A percentile compares a stretch with the other conserved stretches of the same genome.
Evolutionary conservation across 2,888 invertebrate genomes (phyloP).

Genomic region (Willowsia nigromaculata): DNA sequence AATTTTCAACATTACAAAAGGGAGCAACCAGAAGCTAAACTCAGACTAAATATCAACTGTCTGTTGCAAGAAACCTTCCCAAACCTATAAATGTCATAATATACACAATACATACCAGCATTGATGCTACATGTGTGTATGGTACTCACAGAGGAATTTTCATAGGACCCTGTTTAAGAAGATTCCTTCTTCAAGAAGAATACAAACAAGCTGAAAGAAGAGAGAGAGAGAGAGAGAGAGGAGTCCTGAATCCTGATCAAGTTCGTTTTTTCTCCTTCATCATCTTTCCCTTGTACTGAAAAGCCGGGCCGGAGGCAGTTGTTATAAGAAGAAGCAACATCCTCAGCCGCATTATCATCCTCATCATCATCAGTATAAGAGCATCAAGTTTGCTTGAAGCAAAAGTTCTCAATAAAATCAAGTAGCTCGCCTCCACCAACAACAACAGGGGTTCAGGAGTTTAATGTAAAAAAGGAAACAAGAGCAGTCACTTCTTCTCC

Average conservation of each 20-base stretch:
- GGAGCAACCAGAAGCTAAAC: slow-evolving; percentile 40
- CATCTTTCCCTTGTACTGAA: slow-evolving; percentile 50
- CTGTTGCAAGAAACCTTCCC: slow-evolving; percentile 11
- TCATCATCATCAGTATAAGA: slow-evolving; percentile 1
- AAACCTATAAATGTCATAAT: background rate
- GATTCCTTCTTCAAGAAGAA: slow-evolving; percentile 1
- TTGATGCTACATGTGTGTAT: background rate
- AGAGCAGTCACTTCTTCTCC: slow-evolving; percentile 68
- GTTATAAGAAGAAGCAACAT: slow-evolving; percentile 52
- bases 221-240: slow-evolving; percentile 18
- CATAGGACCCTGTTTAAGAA: slow-evolving; percentile 52
- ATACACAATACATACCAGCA: background rate
- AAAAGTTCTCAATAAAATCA: slow-evolving; percentile 72
- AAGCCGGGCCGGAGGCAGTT: slow-evolving; percentile 72
- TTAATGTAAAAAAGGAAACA: slow-evolving; percentile 60
- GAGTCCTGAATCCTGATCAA: slow-evolving; percentile 64
- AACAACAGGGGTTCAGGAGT: slow-evolving; percentile 29
- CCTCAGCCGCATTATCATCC: slow-evolving; percentile 33
- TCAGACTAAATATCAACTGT: background rate
- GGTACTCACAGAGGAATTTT: background rate
- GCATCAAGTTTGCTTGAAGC: slow-evolving; percentile 57
- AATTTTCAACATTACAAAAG: slow-evolving; percentile 37
- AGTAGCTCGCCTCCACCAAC: slow-evolving; percentile 55
- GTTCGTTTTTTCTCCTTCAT: slow-evolving; percentile 58
- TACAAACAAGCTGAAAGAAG: background rate